phyloP scores from a whole-genome alignment of 1,140 invertebrate genomes.

The Parapsyche elsis region DNA sequence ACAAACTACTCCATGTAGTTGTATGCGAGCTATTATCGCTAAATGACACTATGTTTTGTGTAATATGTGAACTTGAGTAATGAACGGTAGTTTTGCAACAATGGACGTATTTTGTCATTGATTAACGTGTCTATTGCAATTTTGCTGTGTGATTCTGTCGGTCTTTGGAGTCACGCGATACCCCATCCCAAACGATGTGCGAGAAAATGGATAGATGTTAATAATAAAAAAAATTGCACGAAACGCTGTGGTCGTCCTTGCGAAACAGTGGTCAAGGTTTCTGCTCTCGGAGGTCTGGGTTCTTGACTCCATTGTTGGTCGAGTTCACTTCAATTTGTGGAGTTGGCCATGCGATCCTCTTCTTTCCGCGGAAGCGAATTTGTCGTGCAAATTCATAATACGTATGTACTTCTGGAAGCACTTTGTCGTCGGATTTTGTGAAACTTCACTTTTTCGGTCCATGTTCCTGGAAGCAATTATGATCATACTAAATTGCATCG shows the following conservation, averaged over 20 bases:
- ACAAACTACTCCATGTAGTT: background rate
- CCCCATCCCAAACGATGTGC: background rate
- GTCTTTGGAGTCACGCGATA: slow-evolving; percentile 11
- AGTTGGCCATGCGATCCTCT: background rate
- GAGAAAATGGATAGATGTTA: background rate
- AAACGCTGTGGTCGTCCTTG: slow-evolving; percentile 8
- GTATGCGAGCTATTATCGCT: no score
- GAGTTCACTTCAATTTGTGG: background rate
- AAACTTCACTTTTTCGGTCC: background rate
- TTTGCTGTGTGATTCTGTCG: no score
- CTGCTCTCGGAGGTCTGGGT: background rate
- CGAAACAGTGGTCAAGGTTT: slow-evolving; percentile 17
- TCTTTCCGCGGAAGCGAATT: background rate
- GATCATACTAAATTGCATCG: background rate
- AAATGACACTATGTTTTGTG: no score
- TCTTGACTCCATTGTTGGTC: background rate
- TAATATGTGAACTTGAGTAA: no score
- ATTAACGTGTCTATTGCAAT: no score
- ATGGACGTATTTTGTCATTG: no score
- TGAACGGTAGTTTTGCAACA: no score
- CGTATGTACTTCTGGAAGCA: no score
- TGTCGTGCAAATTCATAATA: no score
- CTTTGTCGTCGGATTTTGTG: no score
- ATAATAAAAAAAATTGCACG: background rate
- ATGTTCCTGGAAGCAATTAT: slow-evolving; percentile 14